phyloP scores from a whole-genome alignment of 2,888 invertebrate genomes.

The Polydrusus cervinus region DNA sequence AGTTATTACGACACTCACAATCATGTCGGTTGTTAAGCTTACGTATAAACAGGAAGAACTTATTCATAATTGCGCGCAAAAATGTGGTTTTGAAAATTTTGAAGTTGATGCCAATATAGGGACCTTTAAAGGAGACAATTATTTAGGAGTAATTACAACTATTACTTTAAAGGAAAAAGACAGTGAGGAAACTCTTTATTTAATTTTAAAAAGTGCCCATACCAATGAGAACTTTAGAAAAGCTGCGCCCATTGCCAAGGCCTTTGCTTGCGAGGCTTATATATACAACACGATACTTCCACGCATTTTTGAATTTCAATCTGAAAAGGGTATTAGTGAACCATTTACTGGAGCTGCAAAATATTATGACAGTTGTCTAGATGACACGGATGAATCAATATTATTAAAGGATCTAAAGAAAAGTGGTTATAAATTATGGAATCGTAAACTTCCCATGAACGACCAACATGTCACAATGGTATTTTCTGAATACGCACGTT shows the following conservation, averaged over 20 bases:
- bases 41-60: constrained; percentile 29
- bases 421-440: constrained; percentile 59
- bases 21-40: constrained; percentile 22
- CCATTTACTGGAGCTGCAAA: constrained; percentile 44
- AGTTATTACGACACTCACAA: neutral
- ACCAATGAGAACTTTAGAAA: constrained; percentile 56
- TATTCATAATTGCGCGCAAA: constrained; percentile 11
- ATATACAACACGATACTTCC: constrained; percentile 61
- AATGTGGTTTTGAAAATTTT: constrained; percentile 25
- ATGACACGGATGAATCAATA: constrained; percentile 53
- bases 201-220: constrained; percentile 63
- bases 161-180: constrained; percentile 46
- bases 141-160: constrained; percentile 57
- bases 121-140: constrained; percentile 56
- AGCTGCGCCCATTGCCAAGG: constrained; percentile 54
- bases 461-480: constrained; percentile 61
- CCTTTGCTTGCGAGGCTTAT: constrained; percentile 61
- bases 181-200: constrained; percentile 42
- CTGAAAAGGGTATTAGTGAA: constrained; percentile 29
- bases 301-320: constrained; percentile 57
- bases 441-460: constrained; percentile 60
- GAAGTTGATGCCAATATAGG: constrained; percentile 29
- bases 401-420: constrained; percentile 62
- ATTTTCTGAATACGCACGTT: constrained; percentile 62
- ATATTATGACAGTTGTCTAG: constrained; percentile 44